Conservation (phyloP, 2,888 invertebrate genomes). For the Pandemis corylana region DNA sequence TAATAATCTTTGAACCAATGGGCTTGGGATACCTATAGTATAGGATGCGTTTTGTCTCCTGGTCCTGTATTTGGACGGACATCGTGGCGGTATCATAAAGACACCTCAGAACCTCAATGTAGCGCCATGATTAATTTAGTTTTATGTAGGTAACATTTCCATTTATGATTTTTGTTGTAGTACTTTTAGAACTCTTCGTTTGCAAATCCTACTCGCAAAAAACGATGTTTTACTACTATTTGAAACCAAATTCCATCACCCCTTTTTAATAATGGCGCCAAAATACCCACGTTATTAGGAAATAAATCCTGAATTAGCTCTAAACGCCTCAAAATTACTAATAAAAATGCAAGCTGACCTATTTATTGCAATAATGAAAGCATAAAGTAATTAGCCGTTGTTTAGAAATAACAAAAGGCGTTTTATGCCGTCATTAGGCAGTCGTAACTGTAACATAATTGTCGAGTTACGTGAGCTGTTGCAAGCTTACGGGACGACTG, state of each 20-base stretch:
- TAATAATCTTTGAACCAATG: too few species aligned
- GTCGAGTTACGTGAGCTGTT: conserved; percentile 43
- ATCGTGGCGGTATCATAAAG: too few species aligned
- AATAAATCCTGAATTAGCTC: conserved; percentile 5
- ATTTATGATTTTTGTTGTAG: too few species aligned
- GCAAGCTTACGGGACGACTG: conserved; percentile 44
- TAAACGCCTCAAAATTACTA: conserved; percentile 9
- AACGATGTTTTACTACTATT: neutral
- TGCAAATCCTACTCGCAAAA: too few species aligned
- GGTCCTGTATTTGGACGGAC: too few species aligned
- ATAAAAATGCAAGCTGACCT: conserved; percentile 20
- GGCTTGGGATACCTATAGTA: too few species aligned
- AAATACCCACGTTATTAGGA: neutral
- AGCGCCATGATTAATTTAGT: too few species aligned
- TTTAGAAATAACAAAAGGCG: conserved; percentile 58
- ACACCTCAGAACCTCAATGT: too few species aligned
- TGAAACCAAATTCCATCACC: neutral
- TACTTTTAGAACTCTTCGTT: too few species aligned
- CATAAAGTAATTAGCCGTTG: conserved; percentile 46
- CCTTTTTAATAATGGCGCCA: conserved; percentile 11
- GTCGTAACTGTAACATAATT: conserved; percentile 59
- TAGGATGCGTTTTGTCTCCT: too few species aligned
- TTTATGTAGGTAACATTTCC: too few species aligned
- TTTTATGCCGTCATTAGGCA: conserved; percentile 60
- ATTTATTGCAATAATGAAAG: conserved; percentile 33